Conservation (phyloP, 2,797 vertebrate species). For the Dipus sagitta region DNA sequence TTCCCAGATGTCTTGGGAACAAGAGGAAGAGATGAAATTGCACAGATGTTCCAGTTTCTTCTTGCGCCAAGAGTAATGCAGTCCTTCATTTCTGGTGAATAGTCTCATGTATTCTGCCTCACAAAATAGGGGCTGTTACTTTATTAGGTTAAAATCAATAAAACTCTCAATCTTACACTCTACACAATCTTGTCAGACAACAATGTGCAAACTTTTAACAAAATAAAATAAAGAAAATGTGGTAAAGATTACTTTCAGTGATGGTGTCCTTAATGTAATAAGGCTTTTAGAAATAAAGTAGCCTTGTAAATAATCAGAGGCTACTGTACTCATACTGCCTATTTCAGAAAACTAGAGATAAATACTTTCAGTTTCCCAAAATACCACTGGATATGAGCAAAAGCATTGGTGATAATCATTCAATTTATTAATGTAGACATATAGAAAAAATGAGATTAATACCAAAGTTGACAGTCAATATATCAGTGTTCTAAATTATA, state of each 20-base stretch:
- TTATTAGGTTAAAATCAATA: neutral
- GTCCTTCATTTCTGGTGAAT: neutral
- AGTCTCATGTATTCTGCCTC: neutral
- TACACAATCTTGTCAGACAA: neutral
- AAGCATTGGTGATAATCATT: no score
- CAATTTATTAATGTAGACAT: no score
- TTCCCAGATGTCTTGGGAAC: neutral
- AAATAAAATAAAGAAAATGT: neutral
- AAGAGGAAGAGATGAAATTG: neutral
- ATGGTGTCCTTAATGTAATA: neutral
- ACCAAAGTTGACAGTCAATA: neutral
- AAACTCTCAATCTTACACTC: neutral
- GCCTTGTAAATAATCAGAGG: neutral
- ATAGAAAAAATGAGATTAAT: no score
- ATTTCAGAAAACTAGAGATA: neutral
- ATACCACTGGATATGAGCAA: neutral
- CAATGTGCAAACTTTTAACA: neutral
- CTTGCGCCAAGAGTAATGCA: neutral
- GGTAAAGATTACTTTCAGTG: neutral
- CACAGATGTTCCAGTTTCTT: neutral
- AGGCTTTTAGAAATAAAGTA: neutral
- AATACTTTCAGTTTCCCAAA: neutral
- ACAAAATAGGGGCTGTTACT: neutral
- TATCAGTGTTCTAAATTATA: neutral
- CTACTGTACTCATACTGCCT: neutral